These are phyloP conservation scores for Heteronetta atricapilla DNA, from an alignment of 2,113 vertebrate genomes.

Conservation along the genomic window DNA sequence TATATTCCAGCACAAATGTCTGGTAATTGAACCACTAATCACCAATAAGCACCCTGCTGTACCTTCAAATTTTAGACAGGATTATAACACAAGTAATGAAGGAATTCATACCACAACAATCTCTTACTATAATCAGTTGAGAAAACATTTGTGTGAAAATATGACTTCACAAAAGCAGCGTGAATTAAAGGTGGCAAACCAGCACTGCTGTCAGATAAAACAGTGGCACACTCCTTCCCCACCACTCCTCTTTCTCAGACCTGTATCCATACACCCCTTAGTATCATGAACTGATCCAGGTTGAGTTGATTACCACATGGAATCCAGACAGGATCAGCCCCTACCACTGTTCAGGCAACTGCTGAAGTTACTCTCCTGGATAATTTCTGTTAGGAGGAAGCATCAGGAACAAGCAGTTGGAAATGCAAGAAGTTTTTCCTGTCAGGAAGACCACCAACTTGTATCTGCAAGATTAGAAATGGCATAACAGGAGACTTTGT, in stretches of 20 bases:
- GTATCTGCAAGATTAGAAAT: not conserved
- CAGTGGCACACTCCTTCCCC: not conserved
- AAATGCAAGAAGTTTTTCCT: not conserved
- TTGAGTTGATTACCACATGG: not conserved
- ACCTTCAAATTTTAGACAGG: not conserved
- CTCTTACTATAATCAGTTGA: not conserved
- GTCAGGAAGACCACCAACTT: not conserved
- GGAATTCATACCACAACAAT: not conserved
- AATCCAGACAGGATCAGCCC: not conserved
- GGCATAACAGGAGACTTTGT: not conserved
- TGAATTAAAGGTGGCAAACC: not conserved
- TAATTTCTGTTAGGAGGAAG: not conserved
- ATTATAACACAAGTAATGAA: not conserved
- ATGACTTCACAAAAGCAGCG: not conserved
- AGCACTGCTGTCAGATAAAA: not conserved
- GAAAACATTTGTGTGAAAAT: not conserved
- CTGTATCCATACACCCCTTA: not conserved
- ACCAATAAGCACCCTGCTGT: not conserved
- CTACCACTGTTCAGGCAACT: not conserved
- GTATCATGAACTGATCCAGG: not conserved
- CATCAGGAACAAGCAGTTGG: not conserved
- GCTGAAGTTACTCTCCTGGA: not conserved
- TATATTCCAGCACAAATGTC: not conserved
- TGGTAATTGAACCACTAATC: not conserved
- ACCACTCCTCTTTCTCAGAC: not conserved